phyloP scores from a whole-genome alignment of 2,797 vertebrate species.

The Balearica regulorum region DNA sequence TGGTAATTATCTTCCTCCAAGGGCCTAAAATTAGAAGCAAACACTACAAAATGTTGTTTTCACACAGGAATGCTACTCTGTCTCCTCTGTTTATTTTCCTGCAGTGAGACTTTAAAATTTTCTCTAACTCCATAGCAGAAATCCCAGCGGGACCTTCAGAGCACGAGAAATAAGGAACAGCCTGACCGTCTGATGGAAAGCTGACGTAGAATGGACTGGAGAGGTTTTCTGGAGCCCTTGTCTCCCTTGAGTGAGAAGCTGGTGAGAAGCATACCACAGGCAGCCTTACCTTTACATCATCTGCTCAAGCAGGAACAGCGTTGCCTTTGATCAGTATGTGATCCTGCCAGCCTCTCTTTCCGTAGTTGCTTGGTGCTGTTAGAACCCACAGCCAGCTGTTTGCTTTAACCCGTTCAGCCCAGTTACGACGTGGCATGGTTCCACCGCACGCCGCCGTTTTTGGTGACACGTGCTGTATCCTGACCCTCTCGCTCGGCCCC shows the following conservation, averaged over 20 bases:
- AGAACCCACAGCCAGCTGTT: neutral
- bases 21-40: slow-evolving; percentile 17
- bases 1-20: neutral
- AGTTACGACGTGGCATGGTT: neutral
- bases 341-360: neutral
- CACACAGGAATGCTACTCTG: neutral
- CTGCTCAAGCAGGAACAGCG: neutral
- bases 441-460: neutral
- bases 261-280: neutral
- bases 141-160: neutral
- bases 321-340: neutral
- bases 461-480: neutral
- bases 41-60: neutral
- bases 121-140: neutral
- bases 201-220: neutral
- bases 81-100: neutral
- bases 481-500: neutral
- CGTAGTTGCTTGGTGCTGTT: neutral
- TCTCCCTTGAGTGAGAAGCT: neutral
- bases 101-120: neutral
- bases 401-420: neutral
- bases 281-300: neutral
- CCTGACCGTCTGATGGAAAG: neutral
- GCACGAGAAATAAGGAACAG: neutral
- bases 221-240: neutral